Percentiles rank a stretch among this genome's conserved stretches.
Evolutionary conservation across 1,140 invertebrate species (phyloP).

Genomic region (Sitobion miscanthi): DNA sequence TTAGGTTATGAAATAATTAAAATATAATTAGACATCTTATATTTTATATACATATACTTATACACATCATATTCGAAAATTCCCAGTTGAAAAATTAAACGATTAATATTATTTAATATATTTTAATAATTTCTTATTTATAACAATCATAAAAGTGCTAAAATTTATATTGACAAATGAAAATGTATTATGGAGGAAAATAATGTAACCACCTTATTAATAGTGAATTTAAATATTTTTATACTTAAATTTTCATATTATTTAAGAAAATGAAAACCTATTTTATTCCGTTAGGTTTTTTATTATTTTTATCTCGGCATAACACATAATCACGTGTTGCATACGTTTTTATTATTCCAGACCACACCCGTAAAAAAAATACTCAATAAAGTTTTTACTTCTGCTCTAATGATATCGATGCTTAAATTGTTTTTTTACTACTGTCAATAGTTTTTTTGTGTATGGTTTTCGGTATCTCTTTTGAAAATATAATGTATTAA

Average conservation of each 20-base stretch:
- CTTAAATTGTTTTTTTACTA: neutral
- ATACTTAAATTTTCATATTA: neutral
- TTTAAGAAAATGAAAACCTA: neutral
- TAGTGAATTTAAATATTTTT: neutral
- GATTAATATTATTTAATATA: neutral
- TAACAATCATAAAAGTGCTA: neutral
- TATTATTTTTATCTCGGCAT: neutral
- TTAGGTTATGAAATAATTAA: neutral
- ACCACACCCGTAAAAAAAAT: neutral
- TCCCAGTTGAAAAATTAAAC: neutral
- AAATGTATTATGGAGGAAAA: neutral
- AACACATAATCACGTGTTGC: neutral
- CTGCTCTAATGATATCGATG: neutral
- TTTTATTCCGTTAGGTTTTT: neutral
- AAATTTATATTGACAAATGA: neutral
- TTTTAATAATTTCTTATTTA: neutral
- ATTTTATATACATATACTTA: too few species aligned
- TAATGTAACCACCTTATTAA: neutral
- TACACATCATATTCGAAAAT: too few species aligned
- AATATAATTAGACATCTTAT: neutral
- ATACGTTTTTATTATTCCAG: neutral
- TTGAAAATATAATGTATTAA: neutral
- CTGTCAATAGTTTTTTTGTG: neutral
- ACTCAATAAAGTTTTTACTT: neutral
- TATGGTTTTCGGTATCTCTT: neutral